Evolutionary conservation across 2,888 invertebrate species (phyloP).

Genomic region (Macrosoma leucophasiata): DNA sequence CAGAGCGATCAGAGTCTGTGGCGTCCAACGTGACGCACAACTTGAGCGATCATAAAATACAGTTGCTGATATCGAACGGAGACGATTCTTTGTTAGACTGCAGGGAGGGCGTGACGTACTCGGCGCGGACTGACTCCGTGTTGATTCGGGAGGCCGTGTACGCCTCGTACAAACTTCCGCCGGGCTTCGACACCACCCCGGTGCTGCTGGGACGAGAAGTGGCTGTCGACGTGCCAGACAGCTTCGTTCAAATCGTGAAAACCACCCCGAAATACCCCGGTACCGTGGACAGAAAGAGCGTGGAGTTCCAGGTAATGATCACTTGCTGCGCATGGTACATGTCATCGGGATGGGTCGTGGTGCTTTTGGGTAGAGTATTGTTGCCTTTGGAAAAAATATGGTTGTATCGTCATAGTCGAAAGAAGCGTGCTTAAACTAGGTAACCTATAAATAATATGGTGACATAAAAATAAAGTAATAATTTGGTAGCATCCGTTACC

Average conservation of each 20-base stretch:
- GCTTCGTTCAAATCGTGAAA: slow-evolving; percentile 90
- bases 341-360: slow-evolving; percentile 29
- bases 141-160: slow-evolving; percentile 66
- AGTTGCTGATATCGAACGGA: slow-evolving; percentile 63
- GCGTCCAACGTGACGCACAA: slow-evolving; percentile 49
- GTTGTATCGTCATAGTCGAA: too few relatives aligned
- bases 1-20: slow-evolving; percentile 56
- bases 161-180: slow-evolving; percentile 64
- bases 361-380: slow-evolving; percentile 6
- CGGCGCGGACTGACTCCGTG: slow-evolving; percentile 69
- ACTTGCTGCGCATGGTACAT: slow-evolving; percentile 40
- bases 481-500: too few relatives aligned
- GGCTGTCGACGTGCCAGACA: slow-evolving; percentile 93
- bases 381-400: slow-evolving; percentile 8
- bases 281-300: slow-evolving; percentile 72
- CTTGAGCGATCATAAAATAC: slow-evolving; percentile 62
- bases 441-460: too few relatives aligned
- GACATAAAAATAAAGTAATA: too few relatives aligned
- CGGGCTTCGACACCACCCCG: slow-evolving; percentile 68
- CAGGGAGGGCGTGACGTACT: slow-evolving; percentile 64
- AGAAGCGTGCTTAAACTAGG: too few relatives aligned
- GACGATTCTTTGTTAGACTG: slow-evolving; percentile 65
- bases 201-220: slow-evolving; percentile 75
- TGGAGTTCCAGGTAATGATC: slow-evolving; percentile 62
- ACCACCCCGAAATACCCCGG: slow-evolving; percentile 81